phyloP scores from a whole-genome alignment of 2,797 vertebrate genomes.

The Squalus acanthias region DNA sequence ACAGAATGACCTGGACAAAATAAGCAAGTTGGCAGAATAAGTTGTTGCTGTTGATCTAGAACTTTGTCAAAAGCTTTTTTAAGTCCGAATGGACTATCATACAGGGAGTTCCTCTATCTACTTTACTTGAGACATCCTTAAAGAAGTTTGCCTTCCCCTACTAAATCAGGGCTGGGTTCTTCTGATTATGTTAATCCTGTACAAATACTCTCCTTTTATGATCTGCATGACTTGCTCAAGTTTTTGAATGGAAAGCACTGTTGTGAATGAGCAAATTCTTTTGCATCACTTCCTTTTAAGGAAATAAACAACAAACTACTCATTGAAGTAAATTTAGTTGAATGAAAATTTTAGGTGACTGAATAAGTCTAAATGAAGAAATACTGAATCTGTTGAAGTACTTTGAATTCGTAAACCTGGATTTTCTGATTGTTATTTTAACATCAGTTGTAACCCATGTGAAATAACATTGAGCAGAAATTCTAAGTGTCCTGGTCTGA shows the following conservation, averaged over 20 bases:
- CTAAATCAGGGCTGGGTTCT: background rate
- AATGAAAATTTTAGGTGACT: background rate
- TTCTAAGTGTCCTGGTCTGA: background rate
- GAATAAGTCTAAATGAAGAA: background rate
- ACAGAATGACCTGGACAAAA: no score
- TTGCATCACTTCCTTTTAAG: background rate
- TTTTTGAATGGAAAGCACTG: background rate
- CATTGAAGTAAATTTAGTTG: background rate
- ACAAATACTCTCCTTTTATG: background rate
- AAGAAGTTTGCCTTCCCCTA: background rate
- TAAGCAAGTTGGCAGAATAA: background rate
- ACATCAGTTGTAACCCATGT: background rate
- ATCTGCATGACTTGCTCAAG: background rate
- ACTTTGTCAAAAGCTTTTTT: background rate
- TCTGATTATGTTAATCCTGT: background rate
- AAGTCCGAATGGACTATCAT: background rate
- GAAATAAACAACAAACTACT: background rate
- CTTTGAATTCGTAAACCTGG: background rate
- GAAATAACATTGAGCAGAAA: background rate
- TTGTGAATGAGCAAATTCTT: background rate
- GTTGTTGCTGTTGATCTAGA: background rate
- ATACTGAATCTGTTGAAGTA: background rate
- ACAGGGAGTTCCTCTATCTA: background rate
- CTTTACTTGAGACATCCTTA: background rate
- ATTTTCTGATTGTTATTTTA: background rate